Conservation (phyloP, 2,113 vertebrate genomes). For the Peromyscus leucopus region DNA sequence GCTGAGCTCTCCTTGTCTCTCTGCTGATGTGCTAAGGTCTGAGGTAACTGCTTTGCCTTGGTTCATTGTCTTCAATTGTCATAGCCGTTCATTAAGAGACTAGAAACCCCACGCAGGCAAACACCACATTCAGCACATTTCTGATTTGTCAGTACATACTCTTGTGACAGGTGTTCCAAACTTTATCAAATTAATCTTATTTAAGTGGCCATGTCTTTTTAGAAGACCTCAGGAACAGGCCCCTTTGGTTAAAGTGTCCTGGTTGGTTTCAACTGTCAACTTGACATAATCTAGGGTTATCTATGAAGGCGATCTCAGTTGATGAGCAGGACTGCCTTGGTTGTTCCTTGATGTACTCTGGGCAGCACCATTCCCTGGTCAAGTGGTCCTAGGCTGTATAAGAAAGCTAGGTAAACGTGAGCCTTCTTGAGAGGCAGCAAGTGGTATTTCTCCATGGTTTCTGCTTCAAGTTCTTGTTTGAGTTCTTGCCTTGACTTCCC, state of each 20-base stretch:
- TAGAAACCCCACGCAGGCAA: background rate
- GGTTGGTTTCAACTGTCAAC: background rate
- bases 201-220: background rate
- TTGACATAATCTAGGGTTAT: background rate
- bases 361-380: background rate
- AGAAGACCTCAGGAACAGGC: background rate
- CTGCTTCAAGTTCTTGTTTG: background rate
- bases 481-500: background rate
- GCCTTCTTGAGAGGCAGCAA: background rate
- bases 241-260: background rate
- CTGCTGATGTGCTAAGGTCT: background rate
- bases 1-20: background rate
- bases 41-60: background rate
- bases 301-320: background rate
- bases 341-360: background rate
- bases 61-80: background rate
- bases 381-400: background rate
- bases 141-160: background rate
- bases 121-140: background rate
- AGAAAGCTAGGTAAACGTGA: background rate
- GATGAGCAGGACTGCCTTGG: background rate
- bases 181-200: slow-evolving; percentile 10
- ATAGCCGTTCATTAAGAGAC: background rate
- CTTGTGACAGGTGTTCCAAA: background rate
- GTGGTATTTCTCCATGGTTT: background rate